phyloP scores from a whole-genome alignment of 2,888 invertebrate species.

The Campoletis raptor region DNA sequence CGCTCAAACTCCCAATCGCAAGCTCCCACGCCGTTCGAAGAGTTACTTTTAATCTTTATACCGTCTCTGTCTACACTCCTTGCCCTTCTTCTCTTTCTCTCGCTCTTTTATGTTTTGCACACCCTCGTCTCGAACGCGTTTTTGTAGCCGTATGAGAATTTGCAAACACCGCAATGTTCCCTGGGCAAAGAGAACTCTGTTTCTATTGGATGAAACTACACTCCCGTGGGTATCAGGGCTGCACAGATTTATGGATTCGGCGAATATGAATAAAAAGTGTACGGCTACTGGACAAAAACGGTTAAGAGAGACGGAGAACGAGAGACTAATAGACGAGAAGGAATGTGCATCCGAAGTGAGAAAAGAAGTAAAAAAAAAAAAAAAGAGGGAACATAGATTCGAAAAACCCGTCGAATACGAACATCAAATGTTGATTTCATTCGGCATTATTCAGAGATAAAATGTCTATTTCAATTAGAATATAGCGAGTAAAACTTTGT shows the following conservation, averaged over 20 bases:
- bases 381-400: neutral
- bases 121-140: conserved; percentile 24
- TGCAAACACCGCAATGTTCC: conserved; percentile 39
- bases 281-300: conserved; percentile 34
- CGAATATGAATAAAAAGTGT: conserved; percentile 61
- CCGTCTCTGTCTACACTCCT: conserved; percentile 29
- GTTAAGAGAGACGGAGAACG: conserved; percentile 3
- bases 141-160: conserved; percentile 46
- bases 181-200: conserved; percentile 30
- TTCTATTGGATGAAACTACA: conserved; percentile 34
- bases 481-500: neutral
- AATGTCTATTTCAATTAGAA: conserved; percentile 7
- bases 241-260: conserved; percentile 62
- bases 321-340: neutral
- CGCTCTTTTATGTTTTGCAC: neutral
- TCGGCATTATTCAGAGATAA: neutral
- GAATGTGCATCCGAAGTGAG: neutral
- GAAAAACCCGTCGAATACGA: neutral
- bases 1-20: conserved; percentile 1
- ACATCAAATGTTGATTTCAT: conserved; percentile 5
- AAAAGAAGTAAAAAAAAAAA: neutral
- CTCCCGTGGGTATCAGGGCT: conserved; percentile 42
- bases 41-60: conserved; percentile 64
- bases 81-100: conserved; percentile 13
- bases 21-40: conserved; percentile 54